A percentile compares a stretch with the other conserved stretches of the same genome.
phyloP scores from a whole-genome alignment of 2,888 invertebrate genomes.

The Eupithecia dodoneata region DNA sequence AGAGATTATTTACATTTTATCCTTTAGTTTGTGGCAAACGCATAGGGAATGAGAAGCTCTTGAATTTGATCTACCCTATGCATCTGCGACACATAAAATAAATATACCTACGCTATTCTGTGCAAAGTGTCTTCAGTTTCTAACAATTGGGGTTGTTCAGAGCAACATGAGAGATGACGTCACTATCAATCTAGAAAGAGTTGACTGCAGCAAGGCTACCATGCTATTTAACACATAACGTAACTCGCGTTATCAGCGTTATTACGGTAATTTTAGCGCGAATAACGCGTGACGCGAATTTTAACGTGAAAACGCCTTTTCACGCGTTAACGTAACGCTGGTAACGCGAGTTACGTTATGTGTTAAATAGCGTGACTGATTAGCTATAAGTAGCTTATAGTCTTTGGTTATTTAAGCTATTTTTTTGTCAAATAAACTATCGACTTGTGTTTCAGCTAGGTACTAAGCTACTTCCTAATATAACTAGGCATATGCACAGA shows the following conservation, averaged over 20 bases:
- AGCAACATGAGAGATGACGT: not conserved
- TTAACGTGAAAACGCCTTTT: no score
- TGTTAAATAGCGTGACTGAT: not conserved
- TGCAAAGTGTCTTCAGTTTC: not conserved
- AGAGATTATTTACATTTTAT: not conserved
- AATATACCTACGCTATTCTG: not conserved
- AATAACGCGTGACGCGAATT: no score
- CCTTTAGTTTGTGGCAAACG: not conserved
- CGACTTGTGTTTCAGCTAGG: not conserved
- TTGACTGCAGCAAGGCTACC: no score
- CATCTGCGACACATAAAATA: not conserved
- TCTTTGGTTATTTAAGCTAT: not conserved
- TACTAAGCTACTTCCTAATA: not conserved
- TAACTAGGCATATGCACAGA: not conserved
- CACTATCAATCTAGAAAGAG: not conserved
- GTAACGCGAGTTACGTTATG: no score
- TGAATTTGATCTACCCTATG: not conserved
- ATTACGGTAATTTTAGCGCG: no score
- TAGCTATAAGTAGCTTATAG: not conserved
- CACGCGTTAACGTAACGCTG: no score
- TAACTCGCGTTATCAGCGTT: no score
- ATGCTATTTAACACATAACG: no score
- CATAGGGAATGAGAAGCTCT: not conserved
- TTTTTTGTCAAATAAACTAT: not conserved
- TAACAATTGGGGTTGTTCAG: not conserved